These are phyloP conservation scores for Siniperca obscura DNA, from an alignment of 2,797 vertebrate species.

Conservation along the genomic window DNA sequence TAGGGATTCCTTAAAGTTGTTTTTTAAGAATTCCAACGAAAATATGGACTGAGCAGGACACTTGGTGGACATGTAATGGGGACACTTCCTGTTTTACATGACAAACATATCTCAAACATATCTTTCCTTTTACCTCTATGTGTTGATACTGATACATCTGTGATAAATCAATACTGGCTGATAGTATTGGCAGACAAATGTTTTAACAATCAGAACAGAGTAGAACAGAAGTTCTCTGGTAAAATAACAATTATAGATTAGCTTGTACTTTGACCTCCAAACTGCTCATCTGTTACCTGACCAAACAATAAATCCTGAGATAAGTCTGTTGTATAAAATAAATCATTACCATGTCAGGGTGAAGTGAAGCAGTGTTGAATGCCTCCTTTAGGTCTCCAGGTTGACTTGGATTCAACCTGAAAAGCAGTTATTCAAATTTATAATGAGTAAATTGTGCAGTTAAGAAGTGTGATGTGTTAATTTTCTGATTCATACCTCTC, in stretches of 20 bases:
- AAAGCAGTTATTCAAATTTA: not conserved
- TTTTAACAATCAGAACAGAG: not conserved
- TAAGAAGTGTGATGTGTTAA: rapidly evolving
- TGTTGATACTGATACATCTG: not conserved
- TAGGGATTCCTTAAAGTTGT: not conserved
- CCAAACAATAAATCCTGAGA: not conserved
- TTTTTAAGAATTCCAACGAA: not conserved
- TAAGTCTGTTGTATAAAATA: not conserved
- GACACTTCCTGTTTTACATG: not conserved
- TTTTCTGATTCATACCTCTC: conserved; percentile 70
- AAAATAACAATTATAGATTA: not conserved
- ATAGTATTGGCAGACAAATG: no score
- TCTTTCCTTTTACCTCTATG: not conserved
- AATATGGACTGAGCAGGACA: not conserved
- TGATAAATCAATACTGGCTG: not conserved
- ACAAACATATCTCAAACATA: not conserved
- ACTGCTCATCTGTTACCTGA: not conserved
- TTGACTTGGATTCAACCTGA: conserved; percentile 79
- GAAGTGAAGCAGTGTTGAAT: conserved; percentile 72
- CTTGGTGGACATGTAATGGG: no score
- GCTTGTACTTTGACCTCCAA: conserved; percentile 13
- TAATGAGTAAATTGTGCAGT: not conserved
- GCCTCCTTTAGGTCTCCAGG: conserved; percentile 85
- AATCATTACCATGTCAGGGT: conserved; percentile 75
- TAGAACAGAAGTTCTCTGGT: not conserved